Evolutionary conservation across 1,140 invertebrate species (phyloP).

Genomic region (Diprion similis): DNA sequence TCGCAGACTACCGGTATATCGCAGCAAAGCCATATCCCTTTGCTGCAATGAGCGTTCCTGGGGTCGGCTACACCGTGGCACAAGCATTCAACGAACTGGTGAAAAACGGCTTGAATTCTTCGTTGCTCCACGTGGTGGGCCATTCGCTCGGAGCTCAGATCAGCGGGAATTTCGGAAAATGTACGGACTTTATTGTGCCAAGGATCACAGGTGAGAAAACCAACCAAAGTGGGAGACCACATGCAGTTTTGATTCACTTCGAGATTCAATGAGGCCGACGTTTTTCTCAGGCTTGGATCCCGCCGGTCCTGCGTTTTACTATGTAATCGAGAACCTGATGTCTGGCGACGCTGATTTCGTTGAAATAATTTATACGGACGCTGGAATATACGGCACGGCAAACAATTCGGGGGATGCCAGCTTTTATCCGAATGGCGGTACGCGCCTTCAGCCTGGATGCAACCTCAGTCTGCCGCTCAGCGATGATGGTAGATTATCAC

Average conservation of each 20-base stretch:
- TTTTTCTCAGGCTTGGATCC: constrained; percentile 44
- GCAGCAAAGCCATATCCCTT: constrained; percentile 65
- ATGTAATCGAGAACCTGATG: constrained; percentile 27
- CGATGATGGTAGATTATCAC: no score
- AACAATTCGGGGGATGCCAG: constrained; percentile 67
- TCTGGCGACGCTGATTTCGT: constrained; percentile 64
- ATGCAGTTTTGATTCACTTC: constrained; percentile 11
- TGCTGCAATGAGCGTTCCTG: constrained; percentile 62
- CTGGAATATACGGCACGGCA: constrained; percentile 55
- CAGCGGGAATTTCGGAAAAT: constrained; percentile 69
- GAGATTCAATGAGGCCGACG: not conserved
- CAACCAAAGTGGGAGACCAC: not conserved
- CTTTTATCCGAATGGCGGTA: constrained; percentile 74
- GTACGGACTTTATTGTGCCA: constrained; percentile 40
- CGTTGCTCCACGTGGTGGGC: constrained; percentile 73
- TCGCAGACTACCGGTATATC: constrained; percentile 69
- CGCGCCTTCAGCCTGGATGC: constrained; percentile 71
- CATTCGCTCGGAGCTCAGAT: constrained; percentile 81
- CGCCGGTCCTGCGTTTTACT: constrained; percentile 43
- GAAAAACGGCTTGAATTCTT: constrained; percentile 28
- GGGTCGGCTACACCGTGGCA: constrained; percentile 44
- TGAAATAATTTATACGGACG: constrained; percentile 71
- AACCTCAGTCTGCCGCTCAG: constrained; percentile 16
- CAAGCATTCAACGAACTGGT: constrained; percentile 33
- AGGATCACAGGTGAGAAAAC: constrained; percentile 51